A percentile compares a stretch with the other conserved stretches of the same genome.
These are phyloP conservation scores for Onychomys torridus DNA, from an alignment of 2,797 vertebrate species.

Conservation along the genomic window DNA sequence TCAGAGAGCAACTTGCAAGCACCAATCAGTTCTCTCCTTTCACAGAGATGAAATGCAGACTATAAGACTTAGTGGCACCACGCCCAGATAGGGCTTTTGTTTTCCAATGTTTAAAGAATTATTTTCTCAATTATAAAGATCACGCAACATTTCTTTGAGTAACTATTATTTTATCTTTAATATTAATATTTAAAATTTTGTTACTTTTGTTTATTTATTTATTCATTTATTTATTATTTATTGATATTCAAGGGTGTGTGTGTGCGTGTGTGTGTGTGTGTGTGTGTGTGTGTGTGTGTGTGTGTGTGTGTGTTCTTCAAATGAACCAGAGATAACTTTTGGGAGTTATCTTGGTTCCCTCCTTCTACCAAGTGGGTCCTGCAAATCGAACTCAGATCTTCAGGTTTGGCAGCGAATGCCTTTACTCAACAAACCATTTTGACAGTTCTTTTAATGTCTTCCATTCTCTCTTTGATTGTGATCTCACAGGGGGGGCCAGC, in stretches of 20 bases:
- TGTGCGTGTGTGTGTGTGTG: not conserved
- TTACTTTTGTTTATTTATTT: not conserved
- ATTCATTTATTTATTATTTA: too few relatives aligned
- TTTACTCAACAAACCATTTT: not conserved
- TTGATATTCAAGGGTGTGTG: not conserved
- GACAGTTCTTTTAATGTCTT: not conserved
- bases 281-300: not conserved
- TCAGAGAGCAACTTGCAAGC: not conserved
- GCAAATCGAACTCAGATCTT: not conserved
- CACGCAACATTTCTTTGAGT: not conserved
- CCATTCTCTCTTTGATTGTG: not conserved
- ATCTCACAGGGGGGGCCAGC: not conserved
- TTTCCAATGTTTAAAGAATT: not conserved
- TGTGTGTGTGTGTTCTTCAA: not conserved
- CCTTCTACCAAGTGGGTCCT: not conserved
- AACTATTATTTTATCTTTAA: not conserved
- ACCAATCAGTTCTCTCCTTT: not conserved
- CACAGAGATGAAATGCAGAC: not conserved
- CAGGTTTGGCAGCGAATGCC: not conserved
- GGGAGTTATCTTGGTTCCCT: not conserved
- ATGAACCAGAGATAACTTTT: not conserved
- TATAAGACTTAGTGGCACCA: not conserved
- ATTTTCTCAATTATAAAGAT: not conserved
- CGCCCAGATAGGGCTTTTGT: not conserved
- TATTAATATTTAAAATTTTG: not conserved